Base-by-base conservation (phyloP, 2,113 vertebrate species). In the Orientallactaga bullata region DNA sequence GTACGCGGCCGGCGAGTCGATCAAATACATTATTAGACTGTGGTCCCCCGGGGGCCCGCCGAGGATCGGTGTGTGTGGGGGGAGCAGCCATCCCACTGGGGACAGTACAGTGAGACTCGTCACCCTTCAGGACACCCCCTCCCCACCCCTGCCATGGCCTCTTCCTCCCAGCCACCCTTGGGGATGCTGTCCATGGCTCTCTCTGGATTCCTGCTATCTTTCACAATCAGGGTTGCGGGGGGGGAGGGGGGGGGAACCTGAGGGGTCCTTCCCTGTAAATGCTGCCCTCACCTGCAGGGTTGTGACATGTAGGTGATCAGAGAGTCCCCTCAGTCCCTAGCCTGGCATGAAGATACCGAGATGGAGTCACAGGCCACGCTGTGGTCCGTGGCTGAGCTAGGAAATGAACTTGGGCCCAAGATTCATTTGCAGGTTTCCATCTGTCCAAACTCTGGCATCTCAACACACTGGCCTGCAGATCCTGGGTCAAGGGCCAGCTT, bases 1-100 rank as follows among this genome's bases (percentile, higher is more conserved):
- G 98, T 98, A 99, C 98, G 98, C 98, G 98, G 98, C 98, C 98
- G 98, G 98, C 98, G 95, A 98, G 98, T 99, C 99, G 98, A 99
- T 99, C 99, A 99, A 98, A 98, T 98, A 98, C 98, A 99, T 99
- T 99, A 99, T 99, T 99, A 99, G 98, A 98, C 98, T 98, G 98
- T 98, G 98, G 98, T 99, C 99, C 98, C 97, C 95, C 32, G 96
- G 98, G 98, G 97, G 94, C 95, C 97, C 24, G 71, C 97, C 69
- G 79, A 96, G 95, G 94, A 97, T 97, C 97, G 97, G 82, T 69
- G 42, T 47, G 42, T 47, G 42, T 47, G 95, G 95, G 92, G 95
- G 95, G 92, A 96, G 96, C 89, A 90, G 92, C 83, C 92, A 74
- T 96, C 89, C 95, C 96, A 97, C 95, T 68, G 55, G 95, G 97